Conservation (phyloP, 2,113 vertebrate species). For the Fulmarus glacialis region DNA sequence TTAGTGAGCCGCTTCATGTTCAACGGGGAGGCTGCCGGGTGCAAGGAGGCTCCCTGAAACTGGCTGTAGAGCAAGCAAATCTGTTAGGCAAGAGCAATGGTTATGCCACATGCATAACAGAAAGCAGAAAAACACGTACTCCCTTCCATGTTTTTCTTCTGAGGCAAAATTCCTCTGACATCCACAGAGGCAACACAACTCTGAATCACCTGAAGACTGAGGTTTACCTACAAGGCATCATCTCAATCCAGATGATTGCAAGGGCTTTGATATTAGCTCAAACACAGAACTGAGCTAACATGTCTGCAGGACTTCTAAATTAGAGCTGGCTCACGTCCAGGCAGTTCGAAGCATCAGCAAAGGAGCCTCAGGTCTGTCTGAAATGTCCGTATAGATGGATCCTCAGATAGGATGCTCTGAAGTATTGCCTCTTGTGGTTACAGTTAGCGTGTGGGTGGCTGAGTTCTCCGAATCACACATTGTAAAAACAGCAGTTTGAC, state of each 20-base stretch:
- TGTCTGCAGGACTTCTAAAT: constrained; percentile 42
- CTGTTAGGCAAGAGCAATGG: not conserved
- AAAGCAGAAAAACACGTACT: not conserved
- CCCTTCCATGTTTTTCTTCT: not conserved
- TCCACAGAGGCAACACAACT: not conserved
- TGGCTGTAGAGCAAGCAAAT: not conserved
- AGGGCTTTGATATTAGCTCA: constrained; percentile 43
- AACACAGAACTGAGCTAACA: constrained; percentile 41
- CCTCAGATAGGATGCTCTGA: constrained; percentile 50
- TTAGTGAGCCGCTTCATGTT: not conserved
- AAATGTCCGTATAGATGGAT: constrained; percentile 37
- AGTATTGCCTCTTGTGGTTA: constrained; percentile 57
- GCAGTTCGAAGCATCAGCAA: not conserved
- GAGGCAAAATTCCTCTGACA: not conserved
- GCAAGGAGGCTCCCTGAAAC: not conserved
- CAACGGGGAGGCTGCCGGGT: not conserved
- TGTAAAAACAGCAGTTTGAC: constrained; percentile 54
- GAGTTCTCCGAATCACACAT: constrained; percentile 47
- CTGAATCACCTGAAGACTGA: constrained; percentile 11
- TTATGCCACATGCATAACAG: not conserved
- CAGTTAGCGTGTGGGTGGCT: constrained; percentile 50
- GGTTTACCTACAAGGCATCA: constrained; percentile 28
- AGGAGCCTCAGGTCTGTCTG: constrained; percentile 56
- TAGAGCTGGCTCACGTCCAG: constrained; percentile 4
- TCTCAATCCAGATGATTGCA: not conserved